Evolutionary conservation across 1,140 invertebrate genomes (phyloP).

Genomic region (Neuroterus valhalla): DNA sequence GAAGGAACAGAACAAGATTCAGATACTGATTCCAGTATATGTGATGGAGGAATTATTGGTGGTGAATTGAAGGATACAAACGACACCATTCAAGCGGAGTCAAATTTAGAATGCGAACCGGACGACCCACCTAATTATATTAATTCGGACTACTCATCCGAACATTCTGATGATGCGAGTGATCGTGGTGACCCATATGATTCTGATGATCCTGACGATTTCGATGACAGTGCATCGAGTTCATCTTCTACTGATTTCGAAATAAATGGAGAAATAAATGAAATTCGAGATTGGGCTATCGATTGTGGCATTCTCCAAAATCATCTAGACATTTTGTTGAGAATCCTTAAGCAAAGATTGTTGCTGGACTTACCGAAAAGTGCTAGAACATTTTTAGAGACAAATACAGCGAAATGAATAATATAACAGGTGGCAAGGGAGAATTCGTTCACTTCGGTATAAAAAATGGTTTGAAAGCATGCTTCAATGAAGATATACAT

Average conservation of each 20-base stretch:
- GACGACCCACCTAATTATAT: too few species aligned
- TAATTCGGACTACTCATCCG: too few species aligned
- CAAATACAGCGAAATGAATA: slow-evolving; percentile 23
- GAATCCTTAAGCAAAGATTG: slow-evolving; percentile 31
- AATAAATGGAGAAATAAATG: background rate
- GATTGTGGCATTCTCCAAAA: slow-evolving; percentile 2
- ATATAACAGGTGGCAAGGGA: background rate
- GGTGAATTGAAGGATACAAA: too few species aligned
- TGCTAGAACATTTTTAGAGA: slow-evolving; percentile 41
- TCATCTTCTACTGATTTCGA: background rate
- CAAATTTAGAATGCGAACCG: too few species aligned
- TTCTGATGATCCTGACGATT: too few species aligned
- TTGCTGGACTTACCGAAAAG: slow-evolving; percentile 36
- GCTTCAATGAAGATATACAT: slow-evolving; percentile 30
- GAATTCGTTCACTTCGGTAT: slow-evolving; percentile 44
- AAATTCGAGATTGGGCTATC: slow-evolving; percentile 33
- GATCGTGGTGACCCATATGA: too few species aligned
- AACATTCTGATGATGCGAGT: too few species aligned
- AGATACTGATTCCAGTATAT: too few species aligned
- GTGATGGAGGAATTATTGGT: too few species aligned
- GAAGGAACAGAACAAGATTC: too few species aligned
- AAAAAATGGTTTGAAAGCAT: slow-evolving; percentile 23
- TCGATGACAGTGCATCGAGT: background rate
- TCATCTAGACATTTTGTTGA: slow-evolving; percentile 35
- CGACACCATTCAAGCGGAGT: too few species aligned